Percentiles rank a stretch among this genome's conserved stretches.
Evolutionary conservation across 2,113 vertebrate species (phyloP).

Genomic region (Ceyx margarethae): DNA sequence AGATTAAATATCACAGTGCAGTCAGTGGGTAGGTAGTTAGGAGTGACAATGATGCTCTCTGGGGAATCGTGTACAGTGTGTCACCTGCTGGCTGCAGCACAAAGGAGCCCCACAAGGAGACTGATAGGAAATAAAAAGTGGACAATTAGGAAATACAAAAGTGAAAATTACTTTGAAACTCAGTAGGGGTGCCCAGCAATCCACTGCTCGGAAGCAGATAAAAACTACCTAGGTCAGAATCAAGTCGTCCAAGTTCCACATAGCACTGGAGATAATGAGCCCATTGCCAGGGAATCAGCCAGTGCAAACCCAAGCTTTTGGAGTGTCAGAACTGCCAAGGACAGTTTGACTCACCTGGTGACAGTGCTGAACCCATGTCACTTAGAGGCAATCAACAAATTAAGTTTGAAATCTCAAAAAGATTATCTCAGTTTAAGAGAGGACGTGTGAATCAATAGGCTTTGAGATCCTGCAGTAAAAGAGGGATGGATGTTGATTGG

Average conservation of each 20-base stretch:
- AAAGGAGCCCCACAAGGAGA: constrained; percentile 11
- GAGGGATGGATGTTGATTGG: background rate
- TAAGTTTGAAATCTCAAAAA: constrained; percentile 52
- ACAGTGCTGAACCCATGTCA: constrained; percentile 16
- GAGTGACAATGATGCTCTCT: background rate
- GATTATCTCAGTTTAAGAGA: constrained; percentile 36
- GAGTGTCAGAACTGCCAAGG: constrained; percentile 60
- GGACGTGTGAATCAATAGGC: constrained; percentile 1
- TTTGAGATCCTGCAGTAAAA: background rate
- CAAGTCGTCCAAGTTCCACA: background rate
- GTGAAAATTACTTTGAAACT: constrained; percentile 45
- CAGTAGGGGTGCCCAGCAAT: constrained; percentile 17
- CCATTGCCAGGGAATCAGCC: background rate
- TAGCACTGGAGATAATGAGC: constrained; percentile 36
- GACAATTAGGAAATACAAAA: constrained; percentile 57
- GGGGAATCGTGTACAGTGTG: background rate
- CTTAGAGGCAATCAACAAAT: constrained; percentile 56
- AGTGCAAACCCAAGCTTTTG: background rate
- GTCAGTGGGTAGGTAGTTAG: background rate
- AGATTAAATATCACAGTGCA: background rate
- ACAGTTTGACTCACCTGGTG: constrained; percentile 10
- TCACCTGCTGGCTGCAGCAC: constrained; percentile 26
- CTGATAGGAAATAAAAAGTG: constrained; percentile 4
- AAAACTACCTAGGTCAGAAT: constrained; percentile 43
- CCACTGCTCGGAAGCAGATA: constrained; percentile 10